phyloP scores from a whole-genome alignment of 1,140 invertebrate species.

The Lordiphosa collinella region DNA sequence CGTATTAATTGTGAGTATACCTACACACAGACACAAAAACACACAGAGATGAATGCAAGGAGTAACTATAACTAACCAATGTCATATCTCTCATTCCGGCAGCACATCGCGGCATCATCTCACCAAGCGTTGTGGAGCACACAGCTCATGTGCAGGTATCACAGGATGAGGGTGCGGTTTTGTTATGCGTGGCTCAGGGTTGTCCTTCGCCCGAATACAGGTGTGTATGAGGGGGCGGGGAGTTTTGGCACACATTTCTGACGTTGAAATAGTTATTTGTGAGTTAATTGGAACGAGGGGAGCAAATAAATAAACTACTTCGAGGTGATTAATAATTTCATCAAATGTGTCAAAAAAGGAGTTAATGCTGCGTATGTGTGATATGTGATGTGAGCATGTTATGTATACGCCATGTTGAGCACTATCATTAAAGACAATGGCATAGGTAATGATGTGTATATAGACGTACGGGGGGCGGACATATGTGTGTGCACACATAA shows the following conservation, averaged over 20 bases:
- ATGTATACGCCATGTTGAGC: constrained; percentile 13
- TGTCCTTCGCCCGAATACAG: constrained; percentile 88
- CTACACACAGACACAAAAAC: constrained; percentile 24
- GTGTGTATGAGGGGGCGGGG: constrained; percentile 77
- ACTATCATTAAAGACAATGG: constrained; percentile 43
- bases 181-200: constrained; percentile 87
- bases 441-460: constrained; percentile 58
- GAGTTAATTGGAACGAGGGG: constrained; percentile 60
- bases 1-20: constrained; percentile 85
- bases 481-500: constrained; percentile 53
- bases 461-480: constrained; percentile 12
- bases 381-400: constrained; percentile 12
- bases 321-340: constrained; percentile 1
- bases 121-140: constrained; percentile 86
- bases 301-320: constrained; percentile 44
- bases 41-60: constrained; percentile 7
- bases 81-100: constrained; percentile 58
- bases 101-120: constrained; percentile 85
- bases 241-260: constrained; percentile 58
- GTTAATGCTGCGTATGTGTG: constrained; percentile 43
- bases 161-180: constrained; percentile 87
- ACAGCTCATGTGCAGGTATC: constrained; percentile 85
- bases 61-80: constrained; percentile 62
- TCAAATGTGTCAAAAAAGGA: constrained; percentile 42
- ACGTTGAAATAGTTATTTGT: constrained; percentile 61